Evolutionary conservation across 37 sponge, comb jelly and placozoan genomes (phyloP).

Genomic region (Cliona cf. orientalis): DNA sequence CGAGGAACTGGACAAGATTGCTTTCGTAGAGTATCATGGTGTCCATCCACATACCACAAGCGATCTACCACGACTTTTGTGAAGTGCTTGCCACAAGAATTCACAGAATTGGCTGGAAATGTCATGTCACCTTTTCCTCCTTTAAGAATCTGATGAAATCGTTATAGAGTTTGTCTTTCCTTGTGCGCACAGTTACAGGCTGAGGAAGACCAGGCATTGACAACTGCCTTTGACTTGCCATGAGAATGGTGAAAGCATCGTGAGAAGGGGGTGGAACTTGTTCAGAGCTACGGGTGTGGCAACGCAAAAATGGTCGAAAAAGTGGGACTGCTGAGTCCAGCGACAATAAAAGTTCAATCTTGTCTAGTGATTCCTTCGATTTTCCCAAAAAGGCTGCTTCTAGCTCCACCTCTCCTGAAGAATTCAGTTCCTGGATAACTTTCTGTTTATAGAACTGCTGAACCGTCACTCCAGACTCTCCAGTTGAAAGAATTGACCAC

Average conservation of each 20-base stretch:
- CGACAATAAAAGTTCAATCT: neutral
- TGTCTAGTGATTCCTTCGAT: neutral
- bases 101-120: neutral
- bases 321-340: neutral
- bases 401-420: neutral
- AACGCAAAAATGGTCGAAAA: constrained; percentile 4
- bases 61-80: constrained; percentile 16
- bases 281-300: neutral
- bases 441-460: constrained; percentile 19
- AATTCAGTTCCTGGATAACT: neutral
- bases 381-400: constrained; percentile 9
- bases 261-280: constrained; percentile 3
- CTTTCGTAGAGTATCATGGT: constrained; percentile 20
- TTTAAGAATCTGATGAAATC: neutral
- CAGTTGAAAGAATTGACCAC: constrained; percentile 16
- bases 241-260: constrained; percentile 2
- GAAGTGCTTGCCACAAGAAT: neutral
- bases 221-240: neutral
- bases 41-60: constrained; percentile 63
- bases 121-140: neutral
- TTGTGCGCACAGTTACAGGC: neutral
- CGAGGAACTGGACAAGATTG: constrained; percentile 37
- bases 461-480: constrained; percentile 12
- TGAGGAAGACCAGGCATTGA: constrained; percentile 7
- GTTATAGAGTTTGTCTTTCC: constrained; percentile 19